Conservation (phyloP, 2,113 vertebrate genomes). For the Cynoglossus semilaevis region DNA sequence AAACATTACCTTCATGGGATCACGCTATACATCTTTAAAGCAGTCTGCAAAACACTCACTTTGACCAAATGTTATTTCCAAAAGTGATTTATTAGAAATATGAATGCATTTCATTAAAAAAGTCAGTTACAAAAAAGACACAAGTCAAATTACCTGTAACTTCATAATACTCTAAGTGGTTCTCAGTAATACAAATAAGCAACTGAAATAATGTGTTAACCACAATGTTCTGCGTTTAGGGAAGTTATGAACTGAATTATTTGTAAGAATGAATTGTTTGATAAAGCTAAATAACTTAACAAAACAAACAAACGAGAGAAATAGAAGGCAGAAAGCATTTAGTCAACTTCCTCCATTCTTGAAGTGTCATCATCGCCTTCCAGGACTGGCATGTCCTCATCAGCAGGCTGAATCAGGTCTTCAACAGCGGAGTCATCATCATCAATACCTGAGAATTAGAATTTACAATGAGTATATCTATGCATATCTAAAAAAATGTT, state of each 20-base stretch:
- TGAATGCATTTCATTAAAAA: conserved; percentile 58
- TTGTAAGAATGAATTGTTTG: conserved; percentile 17
- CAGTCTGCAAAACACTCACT: conserved; percentile 1
- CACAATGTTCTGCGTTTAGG: conserved; percentile 6
- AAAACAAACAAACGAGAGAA: conserved; percentile 44
- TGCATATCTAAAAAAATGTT: too few species aligned
- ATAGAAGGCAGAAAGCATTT: conserved; percentile 38
- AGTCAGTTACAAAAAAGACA: conserved; percentile 59
- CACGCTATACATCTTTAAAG: too few species aligned
- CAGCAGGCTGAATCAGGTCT: conserved; percentile 69
- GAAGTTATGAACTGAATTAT: conserved; percentile 15
- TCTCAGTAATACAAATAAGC: conserved; percentile 31
- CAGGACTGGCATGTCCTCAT: conserved; percentile 82
- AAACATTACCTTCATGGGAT: too few species aligned
- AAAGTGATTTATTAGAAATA: conserved; percentile 65
- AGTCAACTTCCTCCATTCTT: conserved; percentile 84
- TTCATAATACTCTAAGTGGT: conserved; percentile 37
- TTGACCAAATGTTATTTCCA: background rate
- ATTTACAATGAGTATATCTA: conserved; percentile 28
- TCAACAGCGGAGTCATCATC: conserved; percentile 77
- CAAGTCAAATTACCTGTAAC: conserved; percentile 25
- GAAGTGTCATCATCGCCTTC: conserved; percentile 82
- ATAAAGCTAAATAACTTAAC: conserved; percentile 43
- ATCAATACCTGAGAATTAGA: conserved; percentile 74
- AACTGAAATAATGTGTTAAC: conserved; percentile 18